Percentiles rank a stretch among this genome's conserved stretches.
Evolutionary conservation across 2,113 vertebrate genomes (phyloP).

Genomic region (Oryzias woworae): DNA sequence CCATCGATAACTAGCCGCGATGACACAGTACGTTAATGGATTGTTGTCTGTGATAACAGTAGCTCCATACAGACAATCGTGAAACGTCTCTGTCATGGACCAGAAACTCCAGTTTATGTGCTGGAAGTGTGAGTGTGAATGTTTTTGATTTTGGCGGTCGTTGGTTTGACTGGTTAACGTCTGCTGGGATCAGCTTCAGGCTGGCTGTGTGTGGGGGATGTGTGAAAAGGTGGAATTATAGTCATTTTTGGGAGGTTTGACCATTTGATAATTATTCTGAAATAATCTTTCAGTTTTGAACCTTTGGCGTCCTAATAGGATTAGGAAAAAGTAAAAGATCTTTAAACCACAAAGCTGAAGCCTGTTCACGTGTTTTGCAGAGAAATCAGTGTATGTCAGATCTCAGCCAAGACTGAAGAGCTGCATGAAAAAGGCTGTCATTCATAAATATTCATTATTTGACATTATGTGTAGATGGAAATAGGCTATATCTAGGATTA

Average conservation of each 20-base stretch:
- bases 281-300: not conserved
- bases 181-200: too few relatives aligned
- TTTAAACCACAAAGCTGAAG: not conserved
- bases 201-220: too few relatives aligned
- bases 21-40: too few relatives aligned
- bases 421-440: slow-evolving; percentile 13
- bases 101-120: too few relatives aligned
- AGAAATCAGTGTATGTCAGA: not conserved
- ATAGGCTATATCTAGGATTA: slow-evolving; percentile 43
- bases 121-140: too few relatives aligned
- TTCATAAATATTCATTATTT: slow-evolving; percentile 60
- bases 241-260: not conserved
- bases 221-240: too few relatives aligned
- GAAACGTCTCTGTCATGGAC: too few relatives aligned
- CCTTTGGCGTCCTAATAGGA: not conserved
- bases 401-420: slow-evolving; percentile 11
- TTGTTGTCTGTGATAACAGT: too few relatives aligned
- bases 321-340: not conserved
- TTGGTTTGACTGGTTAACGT: too few relatives aligned
- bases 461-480: slow-evolving; percentile 45
- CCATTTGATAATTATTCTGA: not conserved
- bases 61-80: too few relatives aligned
- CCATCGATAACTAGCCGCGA: too few relatives aligned
- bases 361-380: not conserved
- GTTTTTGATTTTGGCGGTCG: too few relatives aligned